Conservation (phyloP, 2,797 vertebrate species). For the Myiotriccus ornatus region DNA sequence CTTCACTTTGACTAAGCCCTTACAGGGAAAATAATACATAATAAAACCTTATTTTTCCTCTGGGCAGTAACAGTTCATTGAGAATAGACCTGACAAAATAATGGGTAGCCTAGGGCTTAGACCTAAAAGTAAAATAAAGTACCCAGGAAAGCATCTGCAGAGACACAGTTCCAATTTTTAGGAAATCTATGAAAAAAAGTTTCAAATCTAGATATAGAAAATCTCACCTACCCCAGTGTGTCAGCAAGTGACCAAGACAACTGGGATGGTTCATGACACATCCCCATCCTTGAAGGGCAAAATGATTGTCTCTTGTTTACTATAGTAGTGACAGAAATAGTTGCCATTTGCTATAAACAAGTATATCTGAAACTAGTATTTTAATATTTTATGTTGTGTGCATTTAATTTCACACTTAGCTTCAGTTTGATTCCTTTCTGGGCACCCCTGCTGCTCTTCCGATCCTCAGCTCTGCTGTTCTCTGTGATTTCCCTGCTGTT, state of each 20-base stretch:
- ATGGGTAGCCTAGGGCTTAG: not conserved
- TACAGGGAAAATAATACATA: not conserved
- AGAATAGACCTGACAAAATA: not conserved
- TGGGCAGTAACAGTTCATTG: not conserved
- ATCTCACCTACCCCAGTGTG: not conserved
- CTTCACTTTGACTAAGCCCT: not conserved
- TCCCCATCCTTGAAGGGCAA: not conserved
- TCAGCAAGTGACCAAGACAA: accelerated
- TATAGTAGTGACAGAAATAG: not conserved
- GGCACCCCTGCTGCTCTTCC: not conserved
- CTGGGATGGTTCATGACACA: accelerated
- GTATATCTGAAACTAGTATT: not conserved
- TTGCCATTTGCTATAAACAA: not conserved
- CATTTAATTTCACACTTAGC: not conserved
- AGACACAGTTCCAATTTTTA: not conserved
- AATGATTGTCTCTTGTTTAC: not conserved
- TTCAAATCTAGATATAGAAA: not conserved
- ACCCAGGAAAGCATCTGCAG: not conserved
- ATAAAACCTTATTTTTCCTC: not conserved
- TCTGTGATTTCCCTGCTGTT: not conserved
- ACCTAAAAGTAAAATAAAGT: not conserved
- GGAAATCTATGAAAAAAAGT: not conserved
- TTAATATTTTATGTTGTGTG: not conserved
- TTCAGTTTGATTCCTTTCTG: not conserved
- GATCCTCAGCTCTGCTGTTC: not conserved